Percentiles rank a stretch among this genome's conserved stretches.
Evolutionary conservation across 2,888 invertebrate genomes (phyloP).

Genomic region (Drosophila parthenogenetica): DNA sequence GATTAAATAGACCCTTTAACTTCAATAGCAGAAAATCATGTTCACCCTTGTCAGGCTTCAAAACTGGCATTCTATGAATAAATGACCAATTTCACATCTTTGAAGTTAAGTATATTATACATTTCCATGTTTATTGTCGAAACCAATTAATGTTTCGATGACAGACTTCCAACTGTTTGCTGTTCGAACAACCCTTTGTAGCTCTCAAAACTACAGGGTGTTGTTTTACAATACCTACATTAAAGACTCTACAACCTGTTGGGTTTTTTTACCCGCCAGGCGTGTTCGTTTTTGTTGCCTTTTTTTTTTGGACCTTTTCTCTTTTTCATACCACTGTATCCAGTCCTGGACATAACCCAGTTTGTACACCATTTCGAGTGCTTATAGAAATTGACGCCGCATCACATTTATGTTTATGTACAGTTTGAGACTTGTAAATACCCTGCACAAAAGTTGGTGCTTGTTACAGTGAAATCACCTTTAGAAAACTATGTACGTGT

Average conservation of each 20-base stretch:
- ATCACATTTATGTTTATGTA: neutral
- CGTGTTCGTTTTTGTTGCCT: constrained; percentile 13
- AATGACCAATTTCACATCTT: neutral
- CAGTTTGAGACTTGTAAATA: neutral
- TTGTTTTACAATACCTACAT: constrained; percentile 1
- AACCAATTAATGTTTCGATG: too few relatives aligned
- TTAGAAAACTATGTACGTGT: neutral
- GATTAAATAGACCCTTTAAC: constrained; percentile 28
- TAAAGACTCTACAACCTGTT: constrained; percentile 3
- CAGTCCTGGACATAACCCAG: constrained; percentile 8
- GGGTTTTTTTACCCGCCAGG: constrained; percentile 5
- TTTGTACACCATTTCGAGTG: constrained; percentile 23
- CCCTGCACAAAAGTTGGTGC: neutral
- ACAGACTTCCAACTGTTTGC: neutral
- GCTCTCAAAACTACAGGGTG: neutral
- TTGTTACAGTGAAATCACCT: neutral
- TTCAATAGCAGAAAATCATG: constrained; percentile 41
- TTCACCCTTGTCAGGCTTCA: constrained; percentile 50
- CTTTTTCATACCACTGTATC: neutral
- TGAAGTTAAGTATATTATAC: neutral
- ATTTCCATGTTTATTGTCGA: too few relatives aligned
- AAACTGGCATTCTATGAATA: constrained; percentile 21
- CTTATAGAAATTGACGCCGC: constrained; percentile 14
- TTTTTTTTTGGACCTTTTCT: constrained; percentile 16
- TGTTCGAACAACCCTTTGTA: neutral